A percentile compares a stretch with the other conserved stretches of the same genome.
Conservation (phyloP, 2,888 invertebrate genomes). For the Nipponacmea schrenckii region DNA sequence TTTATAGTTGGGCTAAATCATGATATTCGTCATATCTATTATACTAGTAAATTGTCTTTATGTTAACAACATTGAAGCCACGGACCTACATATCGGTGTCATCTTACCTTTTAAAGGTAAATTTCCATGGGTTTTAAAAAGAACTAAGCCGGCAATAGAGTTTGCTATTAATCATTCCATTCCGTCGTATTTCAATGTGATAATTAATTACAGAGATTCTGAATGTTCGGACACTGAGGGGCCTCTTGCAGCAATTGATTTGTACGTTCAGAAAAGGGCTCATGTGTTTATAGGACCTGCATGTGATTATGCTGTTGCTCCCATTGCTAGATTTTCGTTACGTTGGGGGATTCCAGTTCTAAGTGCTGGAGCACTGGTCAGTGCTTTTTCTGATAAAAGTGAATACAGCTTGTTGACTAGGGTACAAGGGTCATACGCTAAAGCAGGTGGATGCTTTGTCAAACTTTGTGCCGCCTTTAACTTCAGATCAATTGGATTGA, state of each 20-base stretch:
- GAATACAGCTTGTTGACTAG: conserved; percentile 80
- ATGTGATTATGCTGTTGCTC: conserved; percentile 79
- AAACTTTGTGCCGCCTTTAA: conserved; percentile 37
- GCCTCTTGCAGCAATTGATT: conserved; percentile 53
- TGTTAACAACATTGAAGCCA: too few relatives aligned
- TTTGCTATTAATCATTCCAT: conserved; percentile 47
- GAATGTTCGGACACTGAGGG: conserved; percentile 53
- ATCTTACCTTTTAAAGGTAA: conserved; percentile 47
- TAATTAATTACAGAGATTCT: conserved; percentile 43
- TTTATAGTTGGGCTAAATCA: too few relatives aligned
- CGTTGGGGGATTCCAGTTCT: conserved; percentile 88
- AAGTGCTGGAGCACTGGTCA: conserved; percentile 70
- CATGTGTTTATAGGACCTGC: conserved; percentile 57
- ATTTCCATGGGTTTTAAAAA: conserved; percentile 43
- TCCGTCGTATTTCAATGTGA: conserved; percentile 20
- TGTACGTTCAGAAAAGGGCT: conserved; percentile 42
- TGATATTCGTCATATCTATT: too few relatives aligned
- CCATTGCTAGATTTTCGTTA: conserved; percentile 86
- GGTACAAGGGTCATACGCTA: conserved; percentile 42
- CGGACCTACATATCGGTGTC: conserved; percentile 40
- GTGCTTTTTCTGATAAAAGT: conserved; percentile 48
- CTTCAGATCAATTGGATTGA: conserved; percentile 44
- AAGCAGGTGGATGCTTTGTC: conserved; percentile 40
- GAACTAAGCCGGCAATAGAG: conserved; percentile 55
- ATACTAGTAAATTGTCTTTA: too few relatives aligned